These are phyloP conservation scores for Pherbina coryleti DNA, from an alignment of 2,888 invertebrate species.

Conservation along the genomic window DNA sequence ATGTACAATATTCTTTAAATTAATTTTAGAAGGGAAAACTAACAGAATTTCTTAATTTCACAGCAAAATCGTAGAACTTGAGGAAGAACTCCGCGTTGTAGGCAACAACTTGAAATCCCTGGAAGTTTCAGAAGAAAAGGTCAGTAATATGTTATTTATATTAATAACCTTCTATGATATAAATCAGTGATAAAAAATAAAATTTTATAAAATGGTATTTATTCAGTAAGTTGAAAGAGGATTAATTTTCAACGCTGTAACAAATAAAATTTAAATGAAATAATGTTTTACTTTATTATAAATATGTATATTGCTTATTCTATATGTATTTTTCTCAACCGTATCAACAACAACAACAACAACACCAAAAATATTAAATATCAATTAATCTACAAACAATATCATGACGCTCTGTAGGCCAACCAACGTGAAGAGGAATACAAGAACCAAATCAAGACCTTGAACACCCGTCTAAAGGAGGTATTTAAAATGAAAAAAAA, in stretches of 20 bases:
- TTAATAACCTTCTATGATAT: not conserved
- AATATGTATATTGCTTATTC: constrained; percentile 18
- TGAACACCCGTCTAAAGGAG: constrained; percentile 99
- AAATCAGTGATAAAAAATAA: not conserved
- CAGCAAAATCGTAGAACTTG: constrained; percentile 99
- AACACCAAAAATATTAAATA: constrained; percentile 24
- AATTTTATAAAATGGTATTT: too few species aligned
- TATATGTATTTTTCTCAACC: not conserved
- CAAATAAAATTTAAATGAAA: too few species aligned
- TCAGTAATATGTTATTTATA: constrained; percentile 70
- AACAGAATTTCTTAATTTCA: constrained; percentile 15
- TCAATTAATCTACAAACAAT: not conserved
- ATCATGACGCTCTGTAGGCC: constrained; percentile 76
- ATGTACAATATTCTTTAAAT: too few species aligned
- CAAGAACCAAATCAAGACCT: constrained; percentile 99
- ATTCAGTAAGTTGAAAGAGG: too few species aligned
- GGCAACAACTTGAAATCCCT: constrained; percentile 99
- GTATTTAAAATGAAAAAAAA: constrained; percentile 70
- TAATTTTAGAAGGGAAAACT: too few species aligned
- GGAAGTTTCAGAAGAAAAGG: constrained; percentile 99
- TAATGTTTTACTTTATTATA: constrained; percentile 34
- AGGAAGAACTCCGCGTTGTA: constrained; percentile 99
- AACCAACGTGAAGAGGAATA: constrained; percentile 99
- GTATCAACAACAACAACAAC: constrained; percentile 16
- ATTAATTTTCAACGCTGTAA: too few species aligned